Evolutionary conservation across 2,797 vertebrate genomes (phyloP).

Genomic region (Eulemur albifrons): DNA sequence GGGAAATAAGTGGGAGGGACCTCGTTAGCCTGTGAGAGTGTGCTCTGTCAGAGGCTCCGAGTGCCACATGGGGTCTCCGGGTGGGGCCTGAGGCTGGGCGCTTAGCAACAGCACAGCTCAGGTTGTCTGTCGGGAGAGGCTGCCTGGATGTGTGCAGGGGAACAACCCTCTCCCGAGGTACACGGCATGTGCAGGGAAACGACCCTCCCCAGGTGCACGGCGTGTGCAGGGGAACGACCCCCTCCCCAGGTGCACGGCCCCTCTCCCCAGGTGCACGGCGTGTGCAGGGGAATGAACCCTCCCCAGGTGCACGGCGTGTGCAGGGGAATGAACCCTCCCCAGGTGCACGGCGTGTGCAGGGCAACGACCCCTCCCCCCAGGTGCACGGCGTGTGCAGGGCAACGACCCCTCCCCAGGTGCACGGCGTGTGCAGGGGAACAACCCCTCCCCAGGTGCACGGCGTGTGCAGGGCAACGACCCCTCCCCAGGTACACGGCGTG

Average conservation of each 20-base stretch:
- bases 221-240: neutral
- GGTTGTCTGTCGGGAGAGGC: accelerated
- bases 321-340: neutral
- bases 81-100: neutral
- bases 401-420: too few relatives aligned
- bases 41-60: neutral
- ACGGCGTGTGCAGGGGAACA: neutral
- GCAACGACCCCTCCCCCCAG: neutral
- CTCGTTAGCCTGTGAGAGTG: neutral
- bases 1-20: neutral
- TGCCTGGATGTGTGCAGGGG: neutral
- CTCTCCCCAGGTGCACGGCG: too few relatives aligned
- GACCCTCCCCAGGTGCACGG: too few relatives aligned
- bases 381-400: too few relatives aligned
- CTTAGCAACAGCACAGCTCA: accelerated
- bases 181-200: accelerated
- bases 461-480: too few relatives aligned
- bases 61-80: neutral
- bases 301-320: too few relatives aligned
- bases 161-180: too few relatives aligned
- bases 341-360: neutral
- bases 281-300: neutral
- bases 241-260: neutral
- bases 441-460: neutral
- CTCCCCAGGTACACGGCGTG: too few relatives aligned